phyloP scores from a whole-genome alignment of 1,140 invertebrate genomes.

The Hestina assimilis region DNA sequence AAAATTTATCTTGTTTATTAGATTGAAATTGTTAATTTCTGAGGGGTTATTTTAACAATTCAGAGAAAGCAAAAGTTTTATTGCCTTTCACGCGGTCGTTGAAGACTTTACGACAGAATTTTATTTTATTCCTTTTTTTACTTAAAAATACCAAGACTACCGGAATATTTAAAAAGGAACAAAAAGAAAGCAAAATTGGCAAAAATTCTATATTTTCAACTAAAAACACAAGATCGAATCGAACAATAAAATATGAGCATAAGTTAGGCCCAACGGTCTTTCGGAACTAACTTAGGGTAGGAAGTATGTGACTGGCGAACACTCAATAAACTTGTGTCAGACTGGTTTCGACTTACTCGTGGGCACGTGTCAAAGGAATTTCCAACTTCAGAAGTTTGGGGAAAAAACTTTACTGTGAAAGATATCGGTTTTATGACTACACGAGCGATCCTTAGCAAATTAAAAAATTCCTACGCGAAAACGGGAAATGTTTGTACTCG shows the following conservation, averaged over 20 bases:
- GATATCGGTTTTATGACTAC: slow-evolving; percentile 12
- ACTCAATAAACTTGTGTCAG: slow-evolving; percentile 37
- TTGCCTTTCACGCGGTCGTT: too few species aligned
- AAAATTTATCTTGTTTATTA: not conserved
- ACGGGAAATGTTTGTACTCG: too few species aligned
- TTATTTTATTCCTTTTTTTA: too few species aligned
- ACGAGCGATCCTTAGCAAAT: not conserved
- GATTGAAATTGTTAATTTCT: too few species aligned
- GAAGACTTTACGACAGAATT: too few species aligned
- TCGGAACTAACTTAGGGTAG: slow-evolving; percentile 4
- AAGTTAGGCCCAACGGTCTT: not conserved
- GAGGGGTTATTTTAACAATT: too few species aligned
- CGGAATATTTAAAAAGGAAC: too few species aligned
- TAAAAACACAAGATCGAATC: not conserved
- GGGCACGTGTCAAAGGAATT: slow-evolving; percentile 38
- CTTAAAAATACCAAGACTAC: too few species aligned
- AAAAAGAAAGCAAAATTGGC: too few species aligned
- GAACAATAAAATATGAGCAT: not conserved
- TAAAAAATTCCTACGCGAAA: slow-evolving; percentile 4
- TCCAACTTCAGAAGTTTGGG: slow-evolving; percentile 20
- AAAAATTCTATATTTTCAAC: too few species aligned
- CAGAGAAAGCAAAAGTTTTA: too few species aligned
- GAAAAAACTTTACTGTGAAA: slow-evolving; percentile 14
- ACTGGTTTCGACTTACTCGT: slow-evolving; percentile 21
- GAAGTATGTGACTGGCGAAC: slow-evolving; percentile 25